Conservation (phyloP, 2,797 vertebrate species). For the Nannoperca obscura region DNA sequence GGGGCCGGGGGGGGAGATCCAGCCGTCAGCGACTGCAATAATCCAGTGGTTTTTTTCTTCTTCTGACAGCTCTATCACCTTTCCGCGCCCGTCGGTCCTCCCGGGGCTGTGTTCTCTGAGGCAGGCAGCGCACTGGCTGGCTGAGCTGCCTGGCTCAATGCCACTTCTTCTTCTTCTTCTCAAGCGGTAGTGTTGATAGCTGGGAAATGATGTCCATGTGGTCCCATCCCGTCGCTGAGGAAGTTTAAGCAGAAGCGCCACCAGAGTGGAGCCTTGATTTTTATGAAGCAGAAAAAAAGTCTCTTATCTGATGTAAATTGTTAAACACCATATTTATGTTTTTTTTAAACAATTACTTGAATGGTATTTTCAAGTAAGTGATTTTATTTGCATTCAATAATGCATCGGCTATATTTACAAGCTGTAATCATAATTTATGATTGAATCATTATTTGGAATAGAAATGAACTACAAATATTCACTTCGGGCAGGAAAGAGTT, state of each 20-base stretch:
- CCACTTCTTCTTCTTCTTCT: conserved; percentile 60
- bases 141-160: conserved; percentile 60
- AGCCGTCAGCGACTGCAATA: conserved; percentile 45
- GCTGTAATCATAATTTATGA: fast-evolving
- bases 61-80: conserved; percentile 61
- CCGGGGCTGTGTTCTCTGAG: conserved; percentile 49
- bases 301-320: not conserved
- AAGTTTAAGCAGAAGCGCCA: conserved; percentile 22
- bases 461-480: not conserved
- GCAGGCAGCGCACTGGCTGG: conserved; percentile 47
- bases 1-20: conserved; percentile 31
- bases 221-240: conserved; percentile 8
- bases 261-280: conserved; percentile 1
- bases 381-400: not conserved
- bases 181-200: conserved; percentile 66
- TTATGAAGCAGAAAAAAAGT: not conserved
- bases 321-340: not conserved
- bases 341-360: not conserved
- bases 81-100: conserved; percentile 46
- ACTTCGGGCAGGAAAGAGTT: conserved; percentile 53
- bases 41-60: conserved; percentile 38
- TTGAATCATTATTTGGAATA: not conserved
- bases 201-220: conserved; percentile 88
- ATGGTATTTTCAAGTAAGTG: fast-evolving
- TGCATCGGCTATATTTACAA: fast-evolving